Evolutionary conservation across 2,113 vertebrate species (phyloP).

Genomic region (Xyrauchen texanus): DNA sequence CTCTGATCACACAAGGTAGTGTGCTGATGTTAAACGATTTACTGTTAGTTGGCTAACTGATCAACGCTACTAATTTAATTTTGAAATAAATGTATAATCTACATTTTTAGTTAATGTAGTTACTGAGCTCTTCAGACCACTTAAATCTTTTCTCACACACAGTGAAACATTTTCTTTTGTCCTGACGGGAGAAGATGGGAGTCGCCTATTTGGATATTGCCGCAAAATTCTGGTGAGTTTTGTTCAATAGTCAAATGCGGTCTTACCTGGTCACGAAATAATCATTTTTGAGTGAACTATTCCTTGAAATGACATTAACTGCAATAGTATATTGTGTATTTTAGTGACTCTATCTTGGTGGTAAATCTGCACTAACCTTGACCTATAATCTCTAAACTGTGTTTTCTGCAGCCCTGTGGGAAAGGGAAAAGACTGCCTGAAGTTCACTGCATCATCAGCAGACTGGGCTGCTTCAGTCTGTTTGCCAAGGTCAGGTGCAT

Average conservation of each 20-base stretch:
- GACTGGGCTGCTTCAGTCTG: constrained; percentile 95
- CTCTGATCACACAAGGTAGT: constrained; percentile 84
- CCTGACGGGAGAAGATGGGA: constrained; percentile 93
- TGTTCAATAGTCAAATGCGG: constrained; percentile 14
- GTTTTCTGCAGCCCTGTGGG: constrained; percentile 75
- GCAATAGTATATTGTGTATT: too few species aligned
- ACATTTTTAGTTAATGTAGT: too few species aligned
- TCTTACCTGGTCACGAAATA: background rate
- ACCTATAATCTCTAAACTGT: too few species aligned
- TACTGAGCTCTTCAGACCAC: too few species aligned
- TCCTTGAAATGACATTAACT: too few species aligned
- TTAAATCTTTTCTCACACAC: constrained; percentile 43
- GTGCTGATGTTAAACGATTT: too few species aligned
- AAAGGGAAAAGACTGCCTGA: constrained; percentile 95
- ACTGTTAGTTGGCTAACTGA: too few species aligned
- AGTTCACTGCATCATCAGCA: constrained; percentile 95
- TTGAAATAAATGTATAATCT: too few species aligned
- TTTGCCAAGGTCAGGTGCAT: constrained; percentile 90
- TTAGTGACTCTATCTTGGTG: background rate
- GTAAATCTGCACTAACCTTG: background rate
- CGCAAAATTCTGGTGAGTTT: constrained; percentile 93
- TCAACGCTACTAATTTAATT: too few species aligned
- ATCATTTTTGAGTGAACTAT: too few species aligned
- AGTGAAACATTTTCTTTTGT: constrained; percentile 98
- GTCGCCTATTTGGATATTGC: constrained; percentile 97